Base-by-base conservation (phyloP, 2,113 vertebrate genomes). In the Hippolais icterina region DNA sequence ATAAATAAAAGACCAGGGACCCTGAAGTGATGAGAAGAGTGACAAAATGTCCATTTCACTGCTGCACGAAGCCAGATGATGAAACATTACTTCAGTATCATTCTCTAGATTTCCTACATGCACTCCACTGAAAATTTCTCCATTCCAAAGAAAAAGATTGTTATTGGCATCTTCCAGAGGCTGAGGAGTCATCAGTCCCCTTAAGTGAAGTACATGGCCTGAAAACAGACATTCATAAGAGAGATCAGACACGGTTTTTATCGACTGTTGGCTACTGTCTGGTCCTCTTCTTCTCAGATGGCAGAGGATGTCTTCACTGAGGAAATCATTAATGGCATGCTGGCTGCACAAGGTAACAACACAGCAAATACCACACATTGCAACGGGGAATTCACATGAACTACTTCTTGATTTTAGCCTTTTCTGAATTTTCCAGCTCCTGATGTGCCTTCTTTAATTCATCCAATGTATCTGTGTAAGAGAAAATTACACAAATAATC, bases 291-390 rank as follows among this genome's bases (percentile, higher is more conserved):
- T 98, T 75, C 77, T 97, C 66, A 99, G 98, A 63, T 56, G 96
- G 91, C 94, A 85, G n/a, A 96, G 65, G 42, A 98, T 46, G 19
- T 83, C 90, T 64, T 97, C 52, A 29, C 97, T 94, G 50, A 96
- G 41, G 65, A 85, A 66, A 57, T 82, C 57, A 44, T 5, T 12
- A 41, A 52, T 15, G 5, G 44, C 63, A n/a, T 8, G 92, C 52
- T 96, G 65, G 5, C 93, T 53, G 21, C 97, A 94, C 37, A 98
- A 94, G 88, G 96, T 98, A 94, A 99, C 88, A 72, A 96, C 60
- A 71, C 99, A 99, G 63, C 98, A 99, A 94, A 99, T 99, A 20
- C 99, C 99, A 89, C 99, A 99, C 99, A 99, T 99, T 20, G 74
- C 63, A 33, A 59, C 20, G 4, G 6, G 20, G n/a, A 92, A 64